Conservation (phyloP, 2,113 vertebrate species). For the Rallus limicola region DNA sequence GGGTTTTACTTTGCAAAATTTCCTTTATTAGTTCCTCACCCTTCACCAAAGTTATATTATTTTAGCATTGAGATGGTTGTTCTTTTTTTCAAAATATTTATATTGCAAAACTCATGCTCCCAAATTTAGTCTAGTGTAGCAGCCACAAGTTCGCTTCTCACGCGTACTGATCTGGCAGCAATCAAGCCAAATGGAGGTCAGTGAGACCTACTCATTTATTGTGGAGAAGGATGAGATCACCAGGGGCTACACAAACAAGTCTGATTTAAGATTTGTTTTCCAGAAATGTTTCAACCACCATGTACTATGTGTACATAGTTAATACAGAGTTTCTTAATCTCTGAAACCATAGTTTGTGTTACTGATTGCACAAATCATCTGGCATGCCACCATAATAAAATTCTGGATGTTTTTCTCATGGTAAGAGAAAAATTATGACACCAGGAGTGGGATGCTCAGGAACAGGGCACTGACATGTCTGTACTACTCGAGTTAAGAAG, state of each 20-base stretch:
- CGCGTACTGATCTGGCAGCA: background rate
- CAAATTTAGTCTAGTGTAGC: background rate
- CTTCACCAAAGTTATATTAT: background rate
- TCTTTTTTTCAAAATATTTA: constrained; percentile 5
- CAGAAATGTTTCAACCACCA: background rate
- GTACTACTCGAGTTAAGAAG: background rate
- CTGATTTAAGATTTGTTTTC: constrained; percentile 48
- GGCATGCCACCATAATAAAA: background rate
- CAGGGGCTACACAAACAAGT: background rate
- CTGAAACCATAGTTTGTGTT: background rate
- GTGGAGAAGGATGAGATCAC: background rate
- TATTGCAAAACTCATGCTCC: background rate
- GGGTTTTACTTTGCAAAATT: background rate
- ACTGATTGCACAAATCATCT: background rate
- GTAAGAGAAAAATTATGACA: background rate
- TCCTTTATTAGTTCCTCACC: background rate
- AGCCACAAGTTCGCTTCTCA: background rate
- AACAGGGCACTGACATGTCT: background rate
- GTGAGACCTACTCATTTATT: background rate
- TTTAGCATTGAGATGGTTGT: background rate
- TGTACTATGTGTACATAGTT: background rate
- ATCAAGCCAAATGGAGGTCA: background rate
- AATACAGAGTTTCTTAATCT: background rate
- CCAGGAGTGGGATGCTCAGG: background rate
- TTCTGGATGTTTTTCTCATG: background rate